phyloP scores from a whole-genome alignment of 2,113 vertebrate genomes.

The Tauraco erythrolophus region DNA sequence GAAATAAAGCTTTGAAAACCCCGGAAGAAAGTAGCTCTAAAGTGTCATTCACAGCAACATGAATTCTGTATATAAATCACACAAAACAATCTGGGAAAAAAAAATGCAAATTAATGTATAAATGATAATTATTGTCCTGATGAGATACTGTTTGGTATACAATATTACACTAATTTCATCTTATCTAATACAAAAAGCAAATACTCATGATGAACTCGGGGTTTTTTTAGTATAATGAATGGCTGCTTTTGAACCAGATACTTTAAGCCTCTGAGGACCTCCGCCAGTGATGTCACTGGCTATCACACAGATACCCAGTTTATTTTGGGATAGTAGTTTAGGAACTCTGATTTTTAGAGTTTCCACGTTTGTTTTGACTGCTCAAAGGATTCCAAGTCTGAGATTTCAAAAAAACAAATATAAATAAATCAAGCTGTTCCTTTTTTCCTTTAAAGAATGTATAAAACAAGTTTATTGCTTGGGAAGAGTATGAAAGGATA shows the following conservation, averaged over 20 bases:
- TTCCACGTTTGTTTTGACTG: not conserved
- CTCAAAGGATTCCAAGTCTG: not conserved
- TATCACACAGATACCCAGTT: not conserved
- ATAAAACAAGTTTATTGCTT: not conserved
- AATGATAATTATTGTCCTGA: not conserved
- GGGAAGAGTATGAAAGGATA: not conserved
- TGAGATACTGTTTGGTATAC: not conserved
- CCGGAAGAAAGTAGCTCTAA: not conserved
- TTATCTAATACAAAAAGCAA: not conserved
- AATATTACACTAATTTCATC: not conserved
- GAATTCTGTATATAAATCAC: not conserved
- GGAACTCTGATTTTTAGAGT: not conserved
- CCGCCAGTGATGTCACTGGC: not conserved
- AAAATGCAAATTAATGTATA: not conserved
- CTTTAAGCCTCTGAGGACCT: not conserved
- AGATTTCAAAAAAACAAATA: not conserved
- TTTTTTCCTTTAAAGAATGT: not conserved
- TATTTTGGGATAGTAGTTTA: not conserved
- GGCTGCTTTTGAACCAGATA: not conserved
- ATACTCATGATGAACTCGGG: not conserved
- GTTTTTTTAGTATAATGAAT: not conserved
- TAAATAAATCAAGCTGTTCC: not conserved
- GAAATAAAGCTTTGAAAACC: not conserved
- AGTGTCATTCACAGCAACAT: not conserved
- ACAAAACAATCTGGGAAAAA: not conserved